Base-by-base conservation (phyloP, 30 jellyfish, hydroid and myxozoan genomes). In the Catostylus mosaicus region DNA sequence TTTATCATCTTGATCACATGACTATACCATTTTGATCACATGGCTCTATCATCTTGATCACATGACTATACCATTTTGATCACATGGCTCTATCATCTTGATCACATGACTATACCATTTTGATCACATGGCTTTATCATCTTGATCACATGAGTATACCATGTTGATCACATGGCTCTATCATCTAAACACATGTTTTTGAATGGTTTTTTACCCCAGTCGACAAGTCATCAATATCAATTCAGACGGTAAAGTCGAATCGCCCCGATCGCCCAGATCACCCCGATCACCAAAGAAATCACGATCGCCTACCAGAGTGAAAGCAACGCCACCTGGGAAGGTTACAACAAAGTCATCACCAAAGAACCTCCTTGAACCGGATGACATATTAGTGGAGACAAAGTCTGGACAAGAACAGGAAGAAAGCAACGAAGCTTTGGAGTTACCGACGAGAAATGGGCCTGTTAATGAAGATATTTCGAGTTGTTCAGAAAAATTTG, bases 211-310 rank as follows among this genome's bases (percentile, higher is more conserved):
- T 32, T 32, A 20, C 67, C 46, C 45, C 80, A 79, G 82, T 66
- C 82, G 90, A 24, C 78, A 79, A 22, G 90, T 79, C 33, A 80
- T 80, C 91, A 80, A 80, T 51, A 80, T 80, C 24, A 80, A 56
- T 80, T 80, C 91, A 8, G 91, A 80, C n/a, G 91, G 91, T 2
- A 80, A 35, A 67, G 69, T 66, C 69, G 91, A 80, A 78, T 62
- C 91, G 18, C 91, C 83, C 0, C 84, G 84, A 50, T 67, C 84
- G 8, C 84, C 79, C 6, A 35, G 79, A 38, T 57, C 78, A 36
- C 62, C 88, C 19, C 63, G 71, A 77, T 77, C 88, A n/a, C 88
- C 88, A 3, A 63, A 38, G 78, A 63, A 60, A 45, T 59, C 78
- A 40, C n/a, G 60, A 30, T 77, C 88, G 14, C 88, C 80, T 12